Evolutionary conservation across 2,888 invertebrate genomes (phyloP).

Genomic region (Scaptodrosophila latifasciaeformis): DNA sequence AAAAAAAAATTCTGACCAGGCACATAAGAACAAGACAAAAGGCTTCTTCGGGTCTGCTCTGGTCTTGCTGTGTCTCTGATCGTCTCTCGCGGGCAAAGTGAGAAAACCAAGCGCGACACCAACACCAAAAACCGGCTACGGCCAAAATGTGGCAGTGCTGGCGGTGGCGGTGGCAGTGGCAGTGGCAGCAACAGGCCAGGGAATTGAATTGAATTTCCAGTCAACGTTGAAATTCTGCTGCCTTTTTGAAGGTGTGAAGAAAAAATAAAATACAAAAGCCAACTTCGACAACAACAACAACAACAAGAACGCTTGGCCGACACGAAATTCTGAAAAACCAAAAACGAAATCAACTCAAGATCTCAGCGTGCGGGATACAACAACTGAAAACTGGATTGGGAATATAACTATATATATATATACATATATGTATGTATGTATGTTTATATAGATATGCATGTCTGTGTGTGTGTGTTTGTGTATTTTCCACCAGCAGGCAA

Average conservation of each 20-base stretch:
- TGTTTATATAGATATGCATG: too few species aligned
- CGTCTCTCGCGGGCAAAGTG: constrained; percentile 59
- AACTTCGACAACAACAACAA: constrained; percentile 24
- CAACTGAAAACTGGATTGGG: constrained; percentile 59
- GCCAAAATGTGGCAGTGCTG: constrained; percentile 10
- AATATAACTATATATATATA: constrained; percentile 22
- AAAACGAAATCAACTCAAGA: constrained; percentile 59
- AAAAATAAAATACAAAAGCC: constrained; percentile 63
- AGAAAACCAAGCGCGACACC: constrained; percentile 67
- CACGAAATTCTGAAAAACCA: constrained; percentile 67
- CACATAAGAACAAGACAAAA: constrained; percentile 5
- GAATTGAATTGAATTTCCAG: constrained; percentile 69
- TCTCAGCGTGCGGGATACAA: constrained; percentile 23
- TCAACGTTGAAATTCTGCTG: constrained; percentile 66
- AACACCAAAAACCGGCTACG: constrained; percentile 65
- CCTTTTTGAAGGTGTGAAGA: constrained; percentile 64
- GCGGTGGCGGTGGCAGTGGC: too few species aligned
- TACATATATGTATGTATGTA: too few species aligned
- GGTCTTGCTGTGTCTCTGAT: too few species aligned
- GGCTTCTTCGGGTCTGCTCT: too few species aligned
- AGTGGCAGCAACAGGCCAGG: too few species aligned
- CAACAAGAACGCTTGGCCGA: constrained; percentile 36
- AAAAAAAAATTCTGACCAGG: too few species aligned
- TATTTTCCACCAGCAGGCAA: neutral
- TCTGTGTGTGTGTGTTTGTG: too few species aligned